phyloP scores from a whole-genome alignment of 2,797 vertebrate species.

The Chaetophractus vellerosus region DNA sequence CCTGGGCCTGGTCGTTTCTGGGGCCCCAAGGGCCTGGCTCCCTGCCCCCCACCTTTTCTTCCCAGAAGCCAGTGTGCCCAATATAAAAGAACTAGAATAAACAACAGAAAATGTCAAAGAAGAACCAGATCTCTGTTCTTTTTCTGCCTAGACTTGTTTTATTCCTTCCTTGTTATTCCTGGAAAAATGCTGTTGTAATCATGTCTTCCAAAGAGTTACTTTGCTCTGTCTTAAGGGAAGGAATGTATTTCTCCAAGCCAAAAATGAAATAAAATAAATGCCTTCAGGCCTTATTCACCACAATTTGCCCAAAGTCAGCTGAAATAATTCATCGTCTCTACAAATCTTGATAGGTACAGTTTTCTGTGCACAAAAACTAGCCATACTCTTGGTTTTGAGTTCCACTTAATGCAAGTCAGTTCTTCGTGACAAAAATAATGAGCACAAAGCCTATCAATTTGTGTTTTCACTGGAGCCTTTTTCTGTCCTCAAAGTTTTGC shows the following conservation, averaged over 20 bases:
- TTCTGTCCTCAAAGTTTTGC: slow-evolving; percentile 93
- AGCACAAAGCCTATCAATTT: slow-evolving; percentile 20
- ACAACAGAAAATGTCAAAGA: slow-evolving; percentile 52
- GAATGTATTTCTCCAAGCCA: slow-evolving; percentile 37
- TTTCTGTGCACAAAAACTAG: slow-evolving; percentile 42
- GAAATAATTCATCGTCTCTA: slow-evolving; percentile 51
- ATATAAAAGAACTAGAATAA: slow-evolving; percentile 24
- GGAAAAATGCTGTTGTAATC: slow-evolving; percentile 74
- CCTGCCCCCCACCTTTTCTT: background rate
- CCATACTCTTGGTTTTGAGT: slow-evolving; percentile 10
- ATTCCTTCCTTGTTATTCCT: slow-evolving; percentile 73
- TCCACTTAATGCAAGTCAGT: slow-evolving; percentile 2
- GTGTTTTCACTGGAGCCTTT: slow-evolving; percentile 13
- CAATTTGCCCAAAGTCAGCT: slow-evolving; percentile 46
- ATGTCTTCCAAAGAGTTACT: slow-evolving; percentile 67
- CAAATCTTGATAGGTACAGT: slow-evolving; percentile 53
- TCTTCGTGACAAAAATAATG: background rate
- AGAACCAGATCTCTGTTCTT: slow-evolving; percentile 61
- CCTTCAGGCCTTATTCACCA: slow-evolving; percentile 57
- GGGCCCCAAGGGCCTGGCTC: too few relatives aligned
- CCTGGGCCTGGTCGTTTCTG: background rate
- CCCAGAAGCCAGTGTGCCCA: background rate
- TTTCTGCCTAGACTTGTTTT: slow-evolving; percentile 76
- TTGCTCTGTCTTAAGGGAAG: slow-evolving; percentile 60
- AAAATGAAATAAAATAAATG: slow-evolving; percentile 53